Conservation (phyloP, 2,888 invertebrate species). For the Muschampia plurimacula region DNA sequence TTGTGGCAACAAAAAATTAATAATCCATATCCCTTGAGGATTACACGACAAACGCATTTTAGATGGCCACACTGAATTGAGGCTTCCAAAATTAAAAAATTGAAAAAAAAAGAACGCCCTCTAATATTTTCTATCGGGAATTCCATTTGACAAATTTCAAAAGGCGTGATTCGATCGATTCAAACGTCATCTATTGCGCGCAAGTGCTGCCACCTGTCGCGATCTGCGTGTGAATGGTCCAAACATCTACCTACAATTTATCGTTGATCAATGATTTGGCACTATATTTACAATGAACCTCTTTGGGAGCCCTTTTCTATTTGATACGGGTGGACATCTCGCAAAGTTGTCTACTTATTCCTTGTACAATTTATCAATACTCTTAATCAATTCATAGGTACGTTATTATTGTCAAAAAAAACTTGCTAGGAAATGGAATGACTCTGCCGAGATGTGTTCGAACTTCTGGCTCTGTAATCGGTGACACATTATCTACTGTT, state of each 20-base stretch:
- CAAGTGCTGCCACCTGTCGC: conserved; percentile 74
- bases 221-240: conserved; percentile 65
- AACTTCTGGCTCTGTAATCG: too few species aligned
- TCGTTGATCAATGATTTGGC: conserved; percentile 79
- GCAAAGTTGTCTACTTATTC: conserved; percentile 33
- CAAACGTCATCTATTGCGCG: conserved; percentile 54
- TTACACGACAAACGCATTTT: conserved; percentile 85
- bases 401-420: background rate
- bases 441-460: too few species aligned
- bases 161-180: conserved; percentile 62
- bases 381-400: conserved; percentile 14
- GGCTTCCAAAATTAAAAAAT: conserved; percentile 65
- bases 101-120: conserved; percentile 54
- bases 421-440: background rate
- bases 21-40: conserved; percentile 81
- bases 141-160: conserved; percentile 57
- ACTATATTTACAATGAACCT: conserved; percentile 70
- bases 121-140: conserved; percentile 48
- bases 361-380: conserved; percentile 34
- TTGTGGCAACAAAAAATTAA: conserved; percentile 70
- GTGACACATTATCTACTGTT: too few species aligned
- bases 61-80: conserved; percentile 77
- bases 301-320: conserved; percentile 62
- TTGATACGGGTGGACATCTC: conserved; percentile 59
- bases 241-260: conserved; percentile 55